Percentiles rank a stretch among this genome's conserved stretches.
Conservation (phyloP, 2,113 vertebrate genomes). For the Emydocephalus ijimae region DNA sequence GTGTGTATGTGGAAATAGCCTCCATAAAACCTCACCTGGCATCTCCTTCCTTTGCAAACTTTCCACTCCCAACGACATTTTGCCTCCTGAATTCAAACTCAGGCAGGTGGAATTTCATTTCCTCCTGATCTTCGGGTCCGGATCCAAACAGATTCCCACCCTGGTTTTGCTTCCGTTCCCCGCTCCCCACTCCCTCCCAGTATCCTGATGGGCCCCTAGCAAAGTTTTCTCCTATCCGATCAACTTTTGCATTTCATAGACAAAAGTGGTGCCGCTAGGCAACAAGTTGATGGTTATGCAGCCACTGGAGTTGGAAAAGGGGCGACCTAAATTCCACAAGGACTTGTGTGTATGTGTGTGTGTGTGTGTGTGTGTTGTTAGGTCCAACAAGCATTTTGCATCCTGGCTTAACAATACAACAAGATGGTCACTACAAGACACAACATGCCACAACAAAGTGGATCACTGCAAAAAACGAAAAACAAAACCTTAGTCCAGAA, state of each 20-base stretch:
- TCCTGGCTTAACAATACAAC: too few species aligned
- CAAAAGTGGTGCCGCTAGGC: background rate
- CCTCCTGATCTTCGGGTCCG: too few species aligned
- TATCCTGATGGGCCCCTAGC: too few species aligned
- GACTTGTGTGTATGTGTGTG: background rate
- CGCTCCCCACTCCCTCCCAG: too few species aligned
- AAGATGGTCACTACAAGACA: background rate
- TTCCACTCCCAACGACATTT: background rate
- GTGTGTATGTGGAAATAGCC: background rate
- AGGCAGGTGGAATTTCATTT: background rate
- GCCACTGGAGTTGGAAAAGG: background rate
- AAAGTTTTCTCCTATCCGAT: background rate
- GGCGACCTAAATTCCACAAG: too few species aligned
- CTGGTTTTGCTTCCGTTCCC: too few species aligned
- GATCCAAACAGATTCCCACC: background rate
- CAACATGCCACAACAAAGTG: background rate
- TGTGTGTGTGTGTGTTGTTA: background rate
- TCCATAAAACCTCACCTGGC: background rate
- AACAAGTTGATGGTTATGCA: background rate
- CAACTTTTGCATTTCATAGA: background rate
- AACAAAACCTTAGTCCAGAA: too few species aligned
- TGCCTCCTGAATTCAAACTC: background rate
- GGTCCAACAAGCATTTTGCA: background rate
- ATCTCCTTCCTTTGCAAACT: background rate
- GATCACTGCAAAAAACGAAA: background rate